Conservation (phyloP, 92 coral and sea anemone species). For the Actinernus sp. region DNA sequence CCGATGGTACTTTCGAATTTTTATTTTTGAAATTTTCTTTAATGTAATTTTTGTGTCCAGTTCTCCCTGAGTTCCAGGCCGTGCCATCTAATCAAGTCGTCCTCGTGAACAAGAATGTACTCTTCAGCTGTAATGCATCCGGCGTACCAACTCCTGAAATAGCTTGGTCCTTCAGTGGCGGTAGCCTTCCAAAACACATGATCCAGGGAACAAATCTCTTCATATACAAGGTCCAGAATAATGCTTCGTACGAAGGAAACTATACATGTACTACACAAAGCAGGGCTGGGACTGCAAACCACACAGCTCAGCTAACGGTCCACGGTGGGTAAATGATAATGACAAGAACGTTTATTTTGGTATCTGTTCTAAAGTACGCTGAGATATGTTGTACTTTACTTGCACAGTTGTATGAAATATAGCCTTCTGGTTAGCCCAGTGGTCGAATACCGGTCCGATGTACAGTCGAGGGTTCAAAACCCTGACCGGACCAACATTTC, state of each 20-base stretch:
- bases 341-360: too few relatives aligned
- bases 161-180: conserved; percentile 38
- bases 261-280: conserved; percentile 46
- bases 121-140: conserved; percentile 32
- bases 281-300: conserved; percentile 33
- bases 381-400: too few relatives aligned
- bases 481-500: too few relatives aligned
- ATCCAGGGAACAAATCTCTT: conserved; percentile 7
- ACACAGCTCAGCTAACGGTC: conserved; percentile 21
- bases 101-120: conserved; percentile 21
- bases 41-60: conserved; percentile 7
- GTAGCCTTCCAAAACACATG: conserved; percentile 23
- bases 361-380: too few relatives aligned
- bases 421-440: too few relatives aligned
- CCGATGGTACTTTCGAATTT: too few relatives aligned
- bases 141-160: conserved; percentile 58
- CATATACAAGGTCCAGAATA: conserved; percentile 16
- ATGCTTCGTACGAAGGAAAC: conserved; percentile 30
- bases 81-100: conserved; percentile 22
- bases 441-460: too few relatives aligned
- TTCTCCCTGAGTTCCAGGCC: conserved; percentile 43
- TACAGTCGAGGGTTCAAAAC: too few relatives aligned
- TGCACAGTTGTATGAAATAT: too few relatives aligned
- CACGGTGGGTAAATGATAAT: too few relatives aligned
- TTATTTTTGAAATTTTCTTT: not conserved